Evolutionary conservation across 1,140 invertebrate species (phyloP), one percentile per base, ranked within the genome.

Genomic region (Tetramorium simillimum): DNA sequence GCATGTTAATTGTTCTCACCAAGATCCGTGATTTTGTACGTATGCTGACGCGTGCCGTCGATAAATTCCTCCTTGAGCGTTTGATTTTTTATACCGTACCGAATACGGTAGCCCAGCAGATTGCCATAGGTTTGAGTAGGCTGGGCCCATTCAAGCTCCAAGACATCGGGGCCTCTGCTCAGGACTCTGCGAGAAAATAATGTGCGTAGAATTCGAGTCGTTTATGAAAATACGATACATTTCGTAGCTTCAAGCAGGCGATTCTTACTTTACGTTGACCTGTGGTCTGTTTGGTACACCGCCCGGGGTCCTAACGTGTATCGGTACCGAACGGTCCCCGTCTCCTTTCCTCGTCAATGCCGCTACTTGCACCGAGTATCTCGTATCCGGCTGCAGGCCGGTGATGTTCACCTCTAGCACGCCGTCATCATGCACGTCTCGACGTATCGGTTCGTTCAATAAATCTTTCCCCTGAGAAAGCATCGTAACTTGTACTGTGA

Each of bases 331-430:
- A 73, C 98, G 95, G 92, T 98, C 97, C 3, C 99, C 99, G 94
- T 99, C 99, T 5, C 99, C 99, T 95, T 99, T 99, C 65, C 99
- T 96, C 0, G 99, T 99, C 40, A 99, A 95, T 0, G 98, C 99
- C 0, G 98, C 98, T 37, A 99, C 98, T 96, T 99, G 98, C 18
- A 98, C 97, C n/a, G 97, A 97, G 94, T 99, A 99, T 60, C 96
- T 96, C 0, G 99, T 99, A 91, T 99, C 98, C 0, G 99, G 98
- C 94, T 99, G 98, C 14, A 99, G 96, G 5, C 97, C 98, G 6
- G 97, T 97, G 6, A 99, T 97, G 92, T 99, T 98, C 86, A 97
- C 96, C 92, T 98, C 97, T 2, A 98, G 95, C 3, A 97, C 96
- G 4, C 96, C 96, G 24, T 97, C 97, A 90, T 98, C 97, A 69